These are phyloP conservation scores for Sepiola atlantica DNA, from an alignment of 2,888 invertebrate genomes.

Conservation along the genomic window DNA sequence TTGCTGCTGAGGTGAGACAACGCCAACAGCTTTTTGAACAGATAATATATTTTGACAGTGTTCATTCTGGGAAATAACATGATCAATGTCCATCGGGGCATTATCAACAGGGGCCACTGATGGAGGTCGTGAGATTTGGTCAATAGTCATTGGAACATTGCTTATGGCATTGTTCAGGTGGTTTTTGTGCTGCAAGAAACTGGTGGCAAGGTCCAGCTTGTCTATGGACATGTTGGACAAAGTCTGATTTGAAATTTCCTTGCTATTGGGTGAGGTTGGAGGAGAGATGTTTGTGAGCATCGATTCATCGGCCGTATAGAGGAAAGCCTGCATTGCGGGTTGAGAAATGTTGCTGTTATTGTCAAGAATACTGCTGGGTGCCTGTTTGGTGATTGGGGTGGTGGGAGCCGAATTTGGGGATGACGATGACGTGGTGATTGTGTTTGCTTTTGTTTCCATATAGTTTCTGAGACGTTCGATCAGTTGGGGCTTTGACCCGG, in stretches of 20 bases:
- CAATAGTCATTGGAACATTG: constrained; percentile 61
- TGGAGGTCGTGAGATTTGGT: constrained; percentile 68
- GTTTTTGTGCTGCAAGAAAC: constrained; percentile 52
- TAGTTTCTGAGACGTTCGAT: constrained; percentile 89
- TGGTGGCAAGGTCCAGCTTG: constrained; percentile 64
- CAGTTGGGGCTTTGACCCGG: constrained; percentile 95
- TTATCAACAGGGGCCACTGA: constrained; percentile 65
- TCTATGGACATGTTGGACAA: constrained; percentile 68
- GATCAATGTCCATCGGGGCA: constrained; percentile 71
- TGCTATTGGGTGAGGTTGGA: constrained; percentile 65
- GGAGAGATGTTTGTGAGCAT: constrained; percentile 56
- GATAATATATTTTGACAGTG: neutral
- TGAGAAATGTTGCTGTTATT: constrained; percentile 55
- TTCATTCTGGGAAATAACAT: constrained; percentile 46
- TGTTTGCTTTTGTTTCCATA: constrained; percentile 70
- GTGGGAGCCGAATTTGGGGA: constrained; percentile 53
- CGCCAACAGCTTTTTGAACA: constrained; percentile 49
- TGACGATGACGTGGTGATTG: constrained; percentile 50
- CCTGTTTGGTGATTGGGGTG: constrained; percentile 51
- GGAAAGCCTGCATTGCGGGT: constrained; percentile 47
- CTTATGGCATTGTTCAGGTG: constrained; percentile 44
- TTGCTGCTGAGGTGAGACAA: constrained; percentile 49
- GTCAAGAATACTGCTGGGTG: constrained; percentile 53
- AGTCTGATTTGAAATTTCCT: constrained; percentile 54
- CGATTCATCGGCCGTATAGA: constrained; percentile 37